Evolutionary conservation across 2,888 invertebrate genomes (phyloP).

Genomic region (Drosophila ezoana): DNA sequence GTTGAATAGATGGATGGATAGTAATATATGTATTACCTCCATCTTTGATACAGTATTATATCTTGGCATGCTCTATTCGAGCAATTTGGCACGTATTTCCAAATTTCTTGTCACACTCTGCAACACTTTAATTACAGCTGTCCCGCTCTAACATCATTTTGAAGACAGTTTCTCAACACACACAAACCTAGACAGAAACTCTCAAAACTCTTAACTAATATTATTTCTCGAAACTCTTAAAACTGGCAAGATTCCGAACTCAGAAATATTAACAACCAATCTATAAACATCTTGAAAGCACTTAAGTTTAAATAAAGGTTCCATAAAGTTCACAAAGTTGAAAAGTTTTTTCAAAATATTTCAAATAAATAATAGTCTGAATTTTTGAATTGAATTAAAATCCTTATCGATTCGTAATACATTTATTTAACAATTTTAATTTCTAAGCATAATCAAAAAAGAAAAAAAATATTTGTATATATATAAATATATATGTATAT

Average conservation of each 20-base stretch:
- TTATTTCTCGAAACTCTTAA: too few species aligned
- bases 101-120: background rate
- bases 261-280: too few species aligned
- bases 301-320: background rate
- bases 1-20: background rate
- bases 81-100: background rate
- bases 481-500: background rate
- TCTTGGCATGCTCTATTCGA: background rate
- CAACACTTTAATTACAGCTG: background rate
- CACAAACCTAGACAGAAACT: too few species aligned
- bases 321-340: too few species aligned
- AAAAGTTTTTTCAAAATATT: too few species aligned
- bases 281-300: background rate
- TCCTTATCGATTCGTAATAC: constrained; percentile 23
- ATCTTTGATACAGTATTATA: background rate
- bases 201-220: too few species aligned
- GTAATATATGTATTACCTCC: too few species aligned
- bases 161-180: background rate
- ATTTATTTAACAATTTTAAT: constrained; percentile 46
- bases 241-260: too few species aligned
- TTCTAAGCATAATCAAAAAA: constrained; percentile 21
- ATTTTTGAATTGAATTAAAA: constrained; percentile 1
- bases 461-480: background rate
- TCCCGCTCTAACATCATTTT: background rate
- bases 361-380: background rate